Evolutionary conservation across 2,888 invertebrate species (phyloP).

Genomic region (Drosophila diplacantha): DNA sequence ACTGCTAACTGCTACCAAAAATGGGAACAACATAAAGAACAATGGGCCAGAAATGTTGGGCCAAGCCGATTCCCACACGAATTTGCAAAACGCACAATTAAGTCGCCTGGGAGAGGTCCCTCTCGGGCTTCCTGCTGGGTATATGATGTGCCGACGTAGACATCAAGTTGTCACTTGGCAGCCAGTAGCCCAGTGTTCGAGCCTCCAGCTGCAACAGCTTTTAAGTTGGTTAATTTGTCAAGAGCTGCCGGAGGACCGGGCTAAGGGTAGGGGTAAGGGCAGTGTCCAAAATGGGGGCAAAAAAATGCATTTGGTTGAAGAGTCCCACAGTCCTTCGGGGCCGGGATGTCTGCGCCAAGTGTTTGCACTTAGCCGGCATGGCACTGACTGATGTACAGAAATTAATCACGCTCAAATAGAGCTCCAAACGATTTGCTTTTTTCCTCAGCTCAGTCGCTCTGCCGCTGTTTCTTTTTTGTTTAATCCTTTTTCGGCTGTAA

Average conservation of each 20-base stretch:
- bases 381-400: conserved; percentile 62
- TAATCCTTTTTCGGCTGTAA: conserved; percentile 40
- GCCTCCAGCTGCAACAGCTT: conserved; percentile 38
- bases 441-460: conserved; percentile 12
- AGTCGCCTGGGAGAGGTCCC: conserved; percentile 50
- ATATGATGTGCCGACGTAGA: conserved; percentile 54
- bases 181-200: conserved; percentile 24
- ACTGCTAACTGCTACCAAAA: conserved; percentile 14
- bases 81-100: conserved; percentile 66
- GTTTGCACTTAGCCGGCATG: conserved; percentile 48
- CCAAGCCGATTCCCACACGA: conserved; percentile 53
- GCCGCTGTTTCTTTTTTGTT: background rate
- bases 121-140: conserved; percentile 31
- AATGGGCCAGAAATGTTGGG: conserved; percentile 5
- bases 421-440: conserved; percentile 40
- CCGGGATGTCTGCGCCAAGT: conserved; percentile 49
- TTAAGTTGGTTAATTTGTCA: conserved; percentile 66
- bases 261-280: background rate
- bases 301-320: conserved; percentile 48
- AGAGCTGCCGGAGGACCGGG: conserved; percentile 18
- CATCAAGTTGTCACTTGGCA: conserved; percentile 59
- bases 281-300: background rate
- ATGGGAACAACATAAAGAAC: conserved; percentile 11
- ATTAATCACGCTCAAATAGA: conserved; percentile 70
- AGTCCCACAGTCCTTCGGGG: conserved; percentile 24